These are phyloP conservation scores for Sthenelais limicola DNA, from an alignment of 2,888 invertebrate genomes.

Conservation along the genomic window DNA sequence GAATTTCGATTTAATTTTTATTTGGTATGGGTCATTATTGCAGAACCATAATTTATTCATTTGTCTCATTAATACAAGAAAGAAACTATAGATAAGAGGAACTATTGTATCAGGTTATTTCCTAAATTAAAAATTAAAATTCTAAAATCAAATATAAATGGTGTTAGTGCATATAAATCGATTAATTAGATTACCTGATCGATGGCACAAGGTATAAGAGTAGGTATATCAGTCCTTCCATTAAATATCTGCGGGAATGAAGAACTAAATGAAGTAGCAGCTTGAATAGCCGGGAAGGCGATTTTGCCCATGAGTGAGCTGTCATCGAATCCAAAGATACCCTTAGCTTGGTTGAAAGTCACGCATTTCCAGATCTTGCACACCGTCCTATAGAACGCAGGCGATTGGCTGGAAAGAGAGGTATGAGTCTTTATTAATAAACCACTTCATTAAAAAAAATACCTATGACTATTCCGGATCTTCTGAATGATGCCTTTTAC, in stretches of 20 bases:
- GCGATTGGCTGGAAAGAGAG: slow-evolving; percentile 81
- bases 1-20: no score
- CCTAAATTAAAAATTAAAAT: no score
- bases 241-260: slow-evolving; percentile 86
- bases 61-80: no score
- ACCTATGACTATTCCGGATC: slow-evolving; percentile 1
- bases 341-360: slow-evolving; percentile 97
- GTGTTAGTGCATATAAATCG: no score
- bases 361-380: slow-evolving; percentile 93
- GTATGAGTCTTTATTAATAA: not conserved
- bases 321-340: slow-evolving; percentile 98
- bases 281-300: slow-evolving; percentile 95
- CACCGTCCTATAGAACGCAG: slow-evolving; percentile 94
- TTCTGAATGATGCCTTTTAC: no score
- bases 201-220: slow-evolving; percentile 97
- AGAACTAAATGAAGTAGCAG: slow-evolving; percentile 86
- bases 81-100: no score
- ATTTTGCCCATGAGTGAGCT: slow-evolving; percentile 98
- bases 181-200: slow-evolving; percentile 91
- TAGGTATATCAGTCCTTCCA: slow-evolving; percentile 82
- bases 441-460: no score
- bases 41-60: no score
- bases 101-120: no score
- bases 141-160: no score
- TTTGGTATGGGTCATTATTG: no score